Conservation (phyloP, 1,140 invertebrate species). For the Streblospio benedicti region DNA sequence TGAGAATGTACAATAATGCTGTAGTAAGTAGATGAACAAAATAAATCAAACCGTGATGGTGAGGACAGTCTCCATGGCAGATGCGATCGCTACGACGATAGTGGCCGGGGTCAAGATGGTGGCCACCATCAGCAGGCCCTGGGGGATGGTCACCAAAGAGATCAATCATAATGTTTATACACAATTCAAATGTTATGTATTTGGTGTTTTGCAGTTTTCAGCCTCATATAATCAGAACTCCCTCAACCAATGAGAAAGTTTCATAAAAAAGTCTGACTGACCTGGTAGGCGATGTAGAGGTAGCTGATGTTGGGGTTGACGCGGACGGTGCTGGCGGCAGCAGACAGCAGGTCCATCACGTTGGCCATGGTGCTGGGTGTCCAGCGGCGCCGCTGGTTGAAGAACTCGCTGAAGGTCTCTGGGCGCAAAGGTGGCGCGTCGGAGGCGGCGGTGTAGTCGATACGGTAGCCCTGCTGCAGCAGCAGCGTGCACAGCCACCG, state of each 20-base stretch:
- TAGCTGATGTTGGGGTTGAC: conserved; percentile 56
- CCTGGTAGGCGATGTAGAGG: conserved; percentile 51
- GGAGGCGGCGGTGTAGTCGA: conserved; percentile 57
- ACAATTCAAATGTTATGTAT: too few species aligned
- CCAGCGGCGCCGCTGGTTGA: conserved; percentile 54
- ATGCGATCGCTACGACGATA: conserved; percentile 57
- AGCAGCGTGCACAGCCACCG: conserved; percentile 58
- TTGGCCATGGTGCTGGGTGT: conserved; percentile 59
- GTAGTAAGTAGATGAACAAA: too few species aligned
- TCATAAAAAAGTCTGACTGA: too few species aligned
- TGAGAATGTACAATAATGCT: too few species aligned
- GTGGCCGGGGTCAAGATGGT: conserved; percentile 58
- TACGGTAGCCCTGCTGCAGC: conserved; percentile 55
- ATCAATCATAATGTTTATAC: too few species aligned
- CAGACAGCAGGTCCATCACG: conserved; percentile 53
- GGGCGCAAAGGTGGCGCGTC: conserved; percentile 57
- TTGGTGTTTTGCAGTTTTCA: too few species aligned
- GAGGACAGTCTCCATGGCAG: conserved; percentile 53
- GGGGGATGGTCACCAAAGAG: too few species aligned
- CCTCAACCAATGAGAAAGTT: too few species aligned
- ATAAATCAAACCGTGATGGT: too few species aligned
- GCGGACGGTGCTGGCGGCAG: conserved; percentile 50
- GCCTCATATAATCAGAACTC: too few species aligned
- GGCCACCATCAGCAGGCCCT: conserved; percentile 52
- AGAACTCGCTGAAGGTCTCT: conserved; percentile 48